These are phyloP conservation scores for Chitala chitala DNA, from an alignment of 2,113 vertebrate genomes.

Conservation along the genomic window DNA sequence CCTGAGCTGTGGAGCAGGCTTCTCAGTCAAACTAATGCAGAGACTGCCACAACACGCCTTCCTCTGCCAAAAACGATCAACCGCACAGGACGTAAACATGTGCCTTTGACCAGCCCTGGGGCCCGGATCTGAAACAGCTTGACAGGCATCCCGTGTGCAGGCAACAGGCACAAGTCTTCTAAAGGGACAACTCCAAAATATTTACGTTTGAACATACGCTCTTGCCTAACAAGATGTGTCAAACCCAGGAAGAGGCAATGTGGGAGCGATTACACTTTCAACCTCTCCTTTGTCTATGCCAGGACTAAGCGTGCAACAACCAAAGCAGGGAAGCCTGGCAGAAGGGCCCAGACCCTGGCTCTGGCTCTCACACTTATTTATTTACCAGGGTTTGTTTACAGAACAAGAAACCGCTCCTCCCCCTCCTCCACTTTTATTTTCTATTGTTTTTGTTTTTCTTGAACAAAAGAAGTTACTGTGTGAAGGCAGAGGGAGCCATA, in stretches of 20 bases:
- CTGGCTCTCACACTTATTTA: conserved; percentile 57
- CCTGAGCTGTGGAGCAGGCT: background rate
- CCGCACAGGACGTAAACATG: conserved; percentile 12
- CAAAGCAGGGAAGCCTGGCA: conserved; percentile 43
- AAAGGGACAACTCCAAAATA: conserved; percentile 29
- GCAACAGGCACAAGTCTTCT: conserved; percentile 11
- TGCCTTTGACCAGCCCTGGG: conserved; percentile 11
- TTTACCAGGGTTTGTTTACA: conserved; percentile 58
- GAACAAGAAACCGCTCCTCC: conserved; percentile 48
- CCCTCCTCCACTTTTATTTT: conserved; percentile 44
- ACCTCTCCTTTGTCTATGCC: conserved; percentile 1
- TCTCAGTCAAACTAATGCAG: background rate
- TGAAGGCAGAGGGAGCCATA: conserved; percentile 44
- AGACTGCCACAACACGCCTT: conserved; percentile 14
- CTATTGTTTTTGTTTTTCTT: conserved; percentile 44
- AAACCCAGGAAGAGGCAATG: conserved; percentile 26
- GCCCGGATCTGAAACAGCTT: conserved; percentile 13
- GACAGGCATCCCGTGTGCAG: conserved; percentile 18
- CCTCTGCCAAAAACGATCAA: conserved; percentile 16
- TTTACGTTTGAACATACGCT: conserved; percentile 24
- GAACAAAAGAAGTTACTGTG: conserved; percentile 54
- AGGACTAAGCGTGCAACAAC: background rate
- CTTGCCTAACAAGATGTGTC: conserved; percentile 31
- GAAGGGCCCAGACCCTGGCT: conserved; percentile 43
- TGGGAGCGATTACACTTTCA: conserved; percentile 18